These are phyloP conservation scores for Argentina silus DNA, from an alignment of 2,797 vertebrate genomes.

Conservation along the genomic window DNA sequence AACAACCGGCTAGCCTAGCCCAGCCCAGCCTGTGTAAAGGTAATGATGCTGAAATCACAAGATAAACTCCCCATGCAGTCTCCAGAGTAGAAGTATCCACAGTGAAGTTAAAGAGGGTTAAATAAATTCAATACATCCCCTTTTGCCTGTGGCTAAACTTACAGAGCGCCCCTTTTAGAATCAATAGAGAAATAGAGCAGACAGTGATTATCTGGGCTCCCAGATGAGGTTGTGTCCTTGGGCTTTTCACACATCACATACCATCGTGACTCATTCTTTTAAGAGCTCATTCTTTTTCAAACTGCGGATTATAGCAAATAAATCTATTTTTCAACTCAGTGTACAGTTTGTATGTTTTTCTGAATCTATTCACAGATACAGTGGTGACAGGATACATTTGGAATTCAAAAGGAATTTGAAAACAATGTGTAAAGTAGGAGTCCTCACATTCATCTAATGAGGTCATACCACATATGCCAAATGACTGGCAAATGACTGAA, in stretches of 20 bases:
- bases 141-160: conserved; percentile 48
- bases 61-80: conserved; percentile 18
- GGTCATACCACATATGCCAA: neutral
- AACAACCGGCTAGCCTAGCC: too few relatives aligned
- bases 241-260: conserved; percentile 43
- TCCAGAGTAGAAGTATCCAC: conserved; percentile 29
- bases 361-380: conserved; percentile 15
- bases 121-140: conserved; percentile 34
- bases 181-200: conserved; percentile 47
- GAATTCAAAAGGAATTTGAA: neutral
- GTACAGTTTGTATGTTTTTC: conserved; percentile 1
- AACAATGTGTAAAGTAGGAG: neutral
- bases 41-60: conserved; percentile 7
- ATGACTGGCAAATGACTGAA: neutral
- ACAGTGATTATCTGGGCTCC: conserved; percentile 54
- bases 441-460: conserved; percentile 11
- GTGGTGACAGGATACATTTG: neutral
- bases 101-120: conserved; percentile 33
- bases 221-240: conserved; percentile 55
- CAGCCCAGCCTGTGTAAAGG: conserved; percentile 16
- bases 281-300: conserved; percentile 44
- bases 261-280: conserved; percentile 28
- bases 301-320: conserved; percentile 25
- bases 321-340: conserved; percentile 17
- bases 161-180: conserved; percentile 41